Conservation (phyloP, 2,888 invertebrate species). For the Melolontha melolontha region DNA sequence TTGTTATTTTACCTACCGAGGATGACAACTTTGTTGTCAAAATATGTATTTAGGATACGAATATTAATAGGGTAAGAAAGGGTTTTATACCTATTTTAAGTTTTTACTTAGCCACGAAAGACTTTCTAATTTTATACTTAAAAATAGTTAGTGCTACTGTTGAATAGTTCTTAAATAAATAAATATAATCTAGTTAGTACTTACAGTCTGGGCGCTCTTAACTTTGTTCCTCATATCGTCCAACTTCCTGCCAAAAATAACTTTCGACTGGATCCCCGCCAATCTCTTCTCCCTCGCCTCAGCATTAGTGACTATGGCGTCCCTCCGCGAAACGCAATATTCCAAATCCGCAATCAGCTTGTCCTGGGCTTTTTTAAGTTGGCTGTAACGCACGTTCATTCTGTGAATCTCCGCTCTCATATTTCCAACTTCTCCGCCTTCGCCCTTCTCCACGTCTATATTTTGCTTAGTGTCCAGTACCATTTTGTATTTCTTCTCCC, state of each 20-base stretch:
- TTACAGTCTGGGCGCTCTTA: conserved; percentile 68
- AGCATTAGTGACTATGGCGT: conserved; percentile 72
- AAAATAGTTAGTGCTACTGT: too few species aligned
- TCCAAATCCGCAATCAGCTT: conserved; percentile 74
- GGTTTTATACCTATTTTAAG: too few species aligned
- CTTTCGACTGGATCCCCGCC: conserved; percentile 64
- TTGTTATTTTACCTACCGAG: too few species aligned
- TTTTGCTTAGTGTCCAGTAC: conserved; percentile 79
- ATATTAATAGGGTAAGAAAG: too few species aligned
- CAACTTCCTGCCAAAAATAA: conserved; percentile 70
- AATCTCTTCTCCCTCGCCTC: conserved; percentile 69
- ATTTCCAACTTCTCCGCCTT: conserved; percentile 77
- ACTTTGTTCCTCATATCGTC: conserved; percentile 71
- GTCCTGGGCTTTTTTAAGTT: conserved; percentile 70
- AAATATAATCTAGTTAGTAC: too few species aligned
- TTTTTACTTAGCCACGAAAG: too few species aligned
- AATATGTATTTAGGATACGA: too few species aligned
- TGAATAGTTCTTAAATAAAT: too few species aligned
- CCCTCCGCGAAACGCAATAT: conserved; percentile 73
- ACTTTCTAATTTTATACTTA: too few species aligned
- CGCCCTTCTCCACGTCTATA: conserved; percentile 74
- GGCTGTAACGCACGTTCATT: conserved; percentile 77
- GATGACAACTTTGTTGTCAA: too few species aligned
- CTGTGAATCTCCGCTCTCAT: conserved; percentile 87
- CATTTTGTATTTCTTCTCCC: conserved; percentile 84